phyloP scores from a whole-genome alignment of 2,113 vertebrate species.

The Aptenodytes patagonicus region DNA sequence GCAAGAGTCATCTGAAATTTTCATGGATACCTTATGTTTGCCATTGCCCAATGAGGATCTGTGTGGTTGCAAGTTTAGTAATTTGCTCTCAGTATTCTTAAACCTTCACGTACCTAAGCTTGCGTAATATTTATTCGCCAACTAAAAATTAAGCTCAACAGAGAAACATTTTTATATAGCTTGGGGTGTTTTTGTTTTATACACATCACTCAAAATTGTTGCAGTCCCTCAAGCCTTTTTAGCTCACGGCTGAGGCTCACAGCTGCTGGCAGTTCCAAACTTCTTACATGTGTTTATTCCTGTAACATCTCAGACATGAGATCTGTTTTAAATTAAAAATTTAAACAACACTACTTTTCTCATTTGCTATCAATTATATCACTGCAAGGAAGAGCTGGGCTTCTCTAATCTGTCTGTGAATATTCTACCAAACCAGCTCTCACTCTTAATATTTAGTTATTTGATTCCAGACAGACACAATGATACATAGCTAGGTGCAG shows the following conservation, averaged over 20 bases:
- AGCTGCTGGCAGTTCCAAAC: background rate
- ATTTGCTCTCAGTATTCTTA: background rate
- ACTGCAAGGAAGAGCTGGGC: background rate
- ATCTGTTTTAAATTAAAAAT: conserved; percentile 29
- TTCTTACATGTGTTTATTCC: background rate
- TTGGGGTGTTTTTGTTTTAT: background rate
- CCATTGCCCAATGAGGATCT: background rate
- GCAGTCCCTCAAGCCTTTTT: background rate
- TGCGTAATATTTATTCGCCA: background rate
- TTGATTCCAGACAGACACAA: background rate
- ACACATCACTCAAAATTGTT: background rate
- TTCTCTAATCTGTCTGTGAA: background rate
- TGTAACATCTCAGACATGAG: background rate
- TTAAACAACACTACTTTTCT: background rate
- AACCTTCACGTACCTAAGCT: background rate
- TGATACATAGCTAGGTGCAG: background rate
- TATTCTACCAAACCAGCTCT: background rate
- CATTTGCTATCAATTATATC: background rate
- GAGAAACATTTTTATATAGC: background rate
- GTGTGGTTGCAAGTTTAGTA: background rate
- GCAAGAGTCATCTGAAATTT: background rate
- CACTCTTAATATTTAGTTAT: background rate
- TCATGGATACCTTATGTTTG: background rate
- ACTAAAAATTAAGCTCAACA: background rate
- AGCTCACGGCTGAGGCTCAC: background rate